Base-by-base conservation (phyloP, 2,888 invertebrate species). In the Eumerus sabulonum region DNA sequence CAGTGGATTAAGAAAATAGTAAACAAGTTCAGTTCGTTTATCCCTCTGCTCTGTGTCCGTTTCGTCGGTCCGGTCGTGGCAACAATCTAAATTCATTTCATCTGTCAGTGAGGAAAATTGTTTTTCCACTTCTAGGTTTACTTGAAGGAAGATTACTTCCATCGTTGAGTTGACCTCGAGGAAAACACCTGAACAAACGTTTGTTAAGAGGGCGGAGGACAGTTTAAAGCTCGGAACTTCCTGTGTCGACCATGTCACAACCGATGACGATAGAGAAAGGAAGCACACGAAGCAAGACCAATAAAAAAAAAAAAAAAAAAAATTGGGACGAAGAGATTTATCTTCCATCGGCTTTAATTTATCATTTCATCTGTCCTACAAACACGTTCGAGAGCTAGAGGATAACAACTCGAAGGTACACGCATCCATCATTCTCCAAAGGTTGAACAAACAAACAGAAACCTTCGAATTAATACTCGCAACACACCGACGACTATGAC, bases 341-440 rank as follows among this genome's bases (percentile, higher is more conserved):
- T 71, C 66, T 57, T 67, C 62, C 72, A 77, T 62, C 62, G 38
- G 66, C 67, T 77, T 77, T 72, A 66, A 77, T 72, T 77, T 77
- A 77, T 77, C 62, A 56, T 47, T 44, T 51, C 40, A 56, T 36
- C 27, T 40, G 60, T 38, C 53, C 62, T 50, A 71, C 63, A 64
- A 35, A 42, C 14, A 47, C n/a, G n/a, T n/a, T n/a, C n/a, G n/a
- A n/a, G n/a, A n/a, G n/a, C n/a, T n/a, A n/a, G n/a, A n/a, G n/a
- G n/a, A n/a, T n/a, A n/a, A n/a, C n/a, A n/a, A n/a, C n/a, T n/a
- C n/a, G n/a, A n/a, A n/a, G n/a, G n/a, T n/a, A n/a, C n/a, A n/a
- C n/a, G n/a, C n/a, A n/a, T n/a, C n/a, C n/a, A n/a, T n/a, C n/a
- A n/a, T n/a, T n/a, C n/a, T n/a, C n/a, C n/a, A n/a, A n/a, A n/a